Percentiles rank a stretch among this genome's conserved stretches.
phyloP scores from a whole-genome alignment of 1,140 invertebrate genomes.

The Drosophila nikananu region DNA sequence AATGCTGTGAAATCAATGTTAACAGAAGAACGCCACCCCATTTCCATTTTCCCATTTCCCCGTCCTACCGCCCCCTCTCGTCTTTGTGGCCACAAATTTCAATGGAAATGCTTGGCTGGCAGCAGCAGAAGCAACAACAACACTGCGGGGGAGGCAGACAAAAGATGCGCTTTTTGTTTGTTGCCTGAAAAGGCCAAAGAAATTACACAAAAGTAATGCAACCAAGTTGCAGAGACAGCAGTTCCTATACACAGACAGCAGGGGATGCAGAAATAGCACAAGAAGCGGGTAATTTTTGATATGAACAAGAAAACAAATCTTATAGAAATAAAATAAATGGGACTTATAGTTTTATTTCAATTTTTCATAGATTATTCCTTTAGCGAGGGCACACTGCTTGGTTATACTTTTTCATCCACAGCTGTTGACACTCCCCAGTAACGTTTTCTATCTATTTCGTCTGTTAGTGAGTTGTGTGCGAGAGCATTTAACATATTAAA shows the following conservation, averaged over 20 bases:
- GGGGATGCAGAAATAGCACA: not conserved
- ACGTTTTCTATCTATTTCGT: slow-evolving; percentile 6
- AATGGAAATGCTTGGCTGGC: slow-evolving; percentile 43
- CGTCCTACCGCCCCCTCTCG: not conserved
- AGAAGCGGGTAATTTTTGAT: not conserved
- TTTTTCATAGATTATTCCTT: not conserved
- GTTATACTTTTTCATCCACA: slow-evolving; percentile 14
- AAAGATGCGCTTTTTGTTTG: slow-evolving; percentile 38
- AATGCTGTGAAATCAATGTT: slow-evolving; percentile 67
- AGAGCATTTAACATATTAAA: slow-evolving; percentile 73
- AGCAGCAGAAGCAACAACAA: slow-evolving; percentile 10
- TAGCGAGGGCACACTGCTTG: not conserved
- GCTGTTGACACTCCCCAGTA: not conserved
- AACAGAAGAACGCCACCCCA: slow-evolving; percentile 11
- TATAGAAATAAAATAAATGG: too few species aligned
- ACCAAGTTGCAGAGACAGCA: slow-evolving; percentile 33
- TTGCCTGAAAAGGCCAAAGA: slow-evolving; percentile 50
- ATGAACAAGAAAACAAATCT: not conserved
- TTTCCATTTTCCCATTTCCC: not conserved
- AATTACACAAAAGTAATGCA: slow-evolving; percentile 62
- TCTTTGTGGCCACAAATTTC: slow-evolving; percentile 18
- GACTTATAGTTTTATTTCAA: not conserved
- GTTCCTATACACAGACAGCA: slow-evolving; percentile 5
- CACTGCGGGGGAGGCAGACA: slow-evolving; percentile 9
- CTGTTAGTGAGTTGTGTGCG: slow-evolving; percentile 34